phyloP scores from a whole-genome alignment of 2,888 invertebrate genomes.

The Caenorhabditis becei region DNA sequence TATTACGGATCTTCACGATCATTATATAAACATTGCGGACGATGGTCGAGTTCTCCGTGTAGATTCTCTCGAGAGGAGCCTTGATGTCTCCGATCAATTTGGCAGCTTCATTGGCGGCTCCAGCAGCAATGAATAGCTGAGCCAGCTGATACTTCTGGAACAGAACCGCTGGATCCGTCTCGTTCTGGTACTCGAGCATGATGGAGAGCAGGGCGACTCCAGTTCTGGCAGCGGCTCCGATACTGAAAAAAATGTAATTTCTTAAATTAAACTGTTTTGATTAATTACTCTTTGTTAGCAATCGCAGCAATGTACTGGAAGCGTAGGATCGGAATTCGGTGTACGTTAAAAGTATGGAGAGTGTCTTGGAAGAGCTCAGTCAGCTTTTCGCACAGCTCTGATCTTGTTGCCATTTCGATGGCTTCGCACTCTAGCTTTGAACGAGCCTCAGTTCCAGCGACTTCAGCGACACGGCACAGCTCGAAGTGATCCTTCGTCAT shows the following conservation, averaged over 20 bases:
- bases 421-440: slow-evolving; percentile 9
- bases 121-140: slow-evolving; percentile 28
- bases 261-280: not conserved
- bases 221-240: slow-evolving; percentile 9
- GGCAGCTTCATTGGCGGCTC: slow-evolving; percentile 16
- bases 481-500: slow-evolving; percentile 52
- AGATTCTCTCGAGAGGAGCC: slow-evolving; percentile 31
- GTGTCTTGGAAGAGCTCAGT: slow-evolving; percentile 31
- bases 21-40: slow-evolving; percentile 16
- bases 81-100: slow-evolving; percentile 35
- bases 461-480: slow-evolving; percentile 41
- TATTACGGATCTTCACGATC: slow-evolving; percentile 19
- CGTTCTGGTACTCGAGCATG: slow-evolving; percentile 41
- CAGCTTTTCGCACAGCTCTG: slow-evolving; percentile 32
- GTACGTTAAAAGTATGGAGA: slow-evolving; percentile 43
- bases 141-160: slow-evolving; percentile 43
- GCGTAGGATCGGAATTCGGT: slow-evolving; percentile 43
- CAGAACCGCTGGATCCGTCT: slow-evolving; percentile 36
- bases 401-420: not conserved
- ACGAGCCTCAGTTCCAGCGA: slow-evolving; percentile 10
- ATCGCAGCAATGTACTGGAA: slow-evolving; percentile 28
- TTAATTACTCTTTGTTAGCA: slow-evolving; percentile 22
- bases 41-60: slow-evolving; percentile 13
- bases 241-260: slow-evolving; percentile 35
- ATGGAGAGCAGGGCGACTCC: slow-evolving; percentile 39